Percentiles rank a stretch among this genome's conserved stretches.
phyloP scores from a whole-genome alignment of 2,797 vertebrate genomes.

The Melanotaenia nigrans region DNA sequence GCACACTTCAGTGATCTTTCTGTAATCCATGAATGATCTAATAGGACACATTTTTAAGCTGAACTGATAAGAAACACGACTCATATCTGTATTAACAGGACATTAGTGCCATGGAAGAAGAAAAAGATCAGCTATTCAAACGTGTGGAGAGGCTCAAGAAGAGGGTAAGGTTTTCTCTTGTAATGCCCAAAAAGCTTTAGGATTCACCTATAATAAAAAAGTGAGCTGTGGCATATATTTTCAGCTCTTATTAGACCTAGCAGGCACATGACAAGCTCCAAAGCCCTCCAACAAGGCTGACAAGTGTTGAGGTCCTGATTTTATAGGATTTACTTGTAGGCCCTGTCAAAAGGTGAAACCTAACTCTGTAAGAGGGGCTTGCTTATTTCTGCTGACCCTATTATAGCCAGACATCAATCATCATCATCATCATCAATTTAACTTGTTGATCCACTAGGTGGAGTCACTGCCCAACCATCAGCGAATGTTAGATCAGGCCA shows the following conservation, averaged over 20 bases:
- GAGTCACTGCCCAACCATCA: slow-evolving; percentile 97
- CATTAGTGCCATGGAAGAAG: slow-evolving; percentile 96
- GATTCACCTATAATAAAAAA: slow-evolving; percentile 82
- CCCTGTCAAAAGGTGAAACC: slow-evolving; percentile 64
- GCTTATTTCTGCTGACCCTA: slow-evolving; percentile 38
- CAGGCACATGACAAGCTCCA: slow-evolving; percentile 69
- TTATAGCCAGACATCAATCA: slow-evolving; percentile 1
- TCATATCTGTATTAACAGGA: slow-evolving; percentile 83
- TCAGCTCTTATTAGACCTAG: slow-evolving; percentile 68
- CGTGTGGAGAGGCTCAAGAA: slow-evolving; percentile 96
- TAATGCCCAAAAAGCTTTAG: slow-evolving; percentile 71
- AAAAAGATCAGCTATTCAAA: slow-evolving; percentile 95
- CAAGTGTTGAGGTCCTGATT: slow-evolving; percentile 67
- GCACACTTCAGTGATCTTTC: background rate
- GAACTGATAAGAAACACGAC: background rate
- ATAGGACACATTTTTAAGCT: background rate
- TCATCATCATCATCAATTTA: background rate
- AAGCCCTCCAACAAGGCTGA: slow-evolving; percentile 43
- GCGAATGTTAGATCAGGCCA: slow-evolving; percentile 94
- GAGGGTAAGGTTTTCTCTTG: slow-evolving; percentile 84
- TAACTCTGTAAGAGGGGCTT: slow-evolving; percentile 47
- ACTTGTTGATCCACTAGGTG: slow-evolving; percentile 87
- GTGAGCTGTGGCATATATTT: slow-evolving; percentile 77
- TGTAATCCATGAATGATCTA: background rate
- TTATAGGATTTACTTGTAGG: slow-evolving; percentile 43